Base-by-base conservation (phyloP, 2,797 vertebrate species). In the Decapterus maruadsi region DNA sequence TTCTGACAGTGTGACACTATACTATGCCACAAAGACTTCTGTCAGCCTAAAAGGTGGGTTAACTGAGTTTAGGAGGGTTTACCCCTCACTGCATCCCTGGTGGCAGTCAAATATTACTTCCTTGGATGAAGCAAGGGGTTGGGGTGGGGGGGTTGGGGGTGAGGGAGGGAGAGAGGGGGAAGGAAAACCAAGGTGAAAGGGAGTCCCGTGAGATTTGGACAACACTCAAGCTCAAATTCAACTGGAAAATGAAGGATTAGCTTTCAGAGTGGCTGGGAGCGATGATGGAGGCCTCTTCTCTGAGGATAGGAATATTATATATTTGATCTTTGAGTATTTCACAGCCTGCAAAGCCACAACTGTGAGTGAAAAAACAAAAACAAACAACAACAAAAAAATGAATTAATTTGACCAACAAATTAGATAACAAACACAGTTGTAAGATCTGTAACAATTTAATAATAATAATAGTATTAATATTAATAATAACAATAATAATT, bases 221-320 rank as follows among this genome's bases (percentile, higher is more conserved):
- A 84, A 80, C 86, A 85, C 86, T 91, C 74, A 69, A 81, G 75
- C 84, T 86, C 79, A 89, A 86, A 90, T 89, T 91, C 86, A 90
- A 82, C 79, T 93, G 84, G 86, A 90, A 91, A 92, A 92, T 87
- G 68, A 87, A 86, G 87, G 84, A 93, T 92, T 88, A 90, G 85
- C 81, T 90, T 88, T 87, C 82, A 89, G 68, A 86, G 83, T 90
- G 80, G 80, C 88, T 80, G 73, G 71, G n/a, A 83, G 88, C 75
- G 19, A 82, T 94, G 95, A 95, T 90, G 94, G 92, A 94, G 59
- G 60, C 69, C 56, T 70, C 38, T 22, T 71, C 59, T 74, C 31
- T 31, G 62, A 73, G 60, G 72, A 75, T 43, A 43, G 70, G 22
- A 68, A 73, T 78, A 77, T 72, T 77, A 80, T 70, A 74, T 80